Evolutionary conservation across 2,797 vertebrate species (phyloP), one percentile per base, ranked within the genome.

Genomic region (Tamandua tetradactyla): DNA sequence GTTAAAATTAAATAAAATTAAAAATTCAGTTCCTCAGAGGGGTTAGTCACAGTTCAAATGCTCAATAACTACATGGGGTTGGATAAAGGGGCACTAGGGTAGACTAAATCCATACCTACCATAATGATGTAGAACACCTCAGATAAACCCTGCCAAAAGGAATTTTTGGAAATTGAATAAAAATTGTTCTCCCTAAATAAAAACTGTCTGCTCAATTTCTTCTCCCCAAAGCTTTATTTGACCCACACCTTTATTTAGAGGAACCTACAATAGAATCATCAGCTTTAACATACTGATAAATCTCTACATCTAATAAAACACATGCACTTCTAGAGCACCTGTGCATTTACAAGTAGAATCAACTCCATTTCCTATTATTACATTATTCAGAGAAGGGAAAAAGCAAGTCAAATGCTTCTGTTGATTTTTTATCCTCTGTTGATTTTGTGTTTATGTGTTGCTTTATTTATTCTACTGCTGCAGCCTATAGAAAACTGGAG

Each of bases 121-220:
- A 11, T 59, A 52, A 47, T 32, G 71, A 94, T 55, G 87, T 6
- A 86, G 44, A 82, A 85, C 15, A 84, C 20, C 32, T 90, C 37
- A 61, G n/a, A 83, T 69, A 61, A 7, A 30, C 52, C 61, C 71
- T 74, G n/a, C 13, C 74, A 86, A 91, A 91, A 55, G 30, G 17
- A 4, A 69, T 74, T 90, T 84, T 79, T 49, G 35, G n/a, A 95
- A 83, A 88, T 1, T 3, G 5, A 86, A 69, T 75, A 44, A 49
- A 89, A 96, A 94, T 40, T 72, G 20, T 88, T 89, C 80, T 92
- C n/a, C n/a, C 18, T 49, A 88, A 91, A 69, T 47, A 44, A 86
- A 93, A 88, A 71, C 42, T 47, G 80, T 62, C 72, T 87, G 47
- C 61, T 93, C 20, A 72, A n/a, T 17, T 15, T 85, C n/a, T 76